Conservation (phyloP, 1,140 invertebrate species). For the Eubasilissa regina region DNA sequence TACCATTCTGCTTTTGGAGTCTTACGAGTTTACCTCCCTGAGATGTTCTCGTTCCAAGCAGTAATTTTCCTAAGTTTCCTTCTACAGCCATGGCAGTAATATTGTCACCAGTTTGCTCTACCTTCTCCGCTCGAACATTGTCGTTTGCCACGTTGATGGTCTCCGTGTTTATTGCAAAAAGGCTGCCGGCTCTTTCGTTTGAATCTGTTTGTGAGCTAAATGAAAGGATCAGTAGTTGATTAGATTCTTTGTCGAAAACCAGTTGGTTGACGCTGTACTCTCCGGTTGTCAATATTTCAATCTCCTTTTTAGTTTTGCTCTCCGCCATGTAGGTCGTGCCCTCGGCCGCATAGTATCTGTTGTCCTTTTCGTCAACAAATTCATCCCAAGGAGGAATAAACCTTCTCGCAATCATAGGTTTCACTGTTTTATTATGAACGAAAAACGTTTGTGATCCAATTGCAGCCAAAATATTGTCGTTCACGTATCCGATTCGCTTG, state of each 20-base stretch:
- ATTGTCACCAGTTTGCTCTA: slow-evolving; percentile 7
- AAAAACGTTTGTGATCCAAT: not conserved
- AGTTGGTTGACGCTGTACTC: slow-evolving; percentile 22
- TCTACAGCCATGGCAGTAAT: slow-evolving; percentile 4
- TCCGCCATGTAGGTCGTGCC: slow-evolving; percentile 28
- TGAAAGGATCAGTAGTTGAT: slow-evolving; percentile 28
- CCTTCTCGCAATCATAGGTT: not conserved
- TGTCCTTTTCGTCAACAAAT: slow-evolving; percentile 26
- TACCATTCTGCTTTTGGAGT: slow-evolving; percentile 1
- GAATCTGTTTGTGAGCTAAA: not conserved
- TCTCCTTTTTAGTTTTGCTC: slow-evolving; percentile 11
- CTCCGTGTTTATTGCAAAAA: slow-evolving; percentile 37
- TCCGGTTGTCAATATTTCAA: slow-evolving; percentile 42
- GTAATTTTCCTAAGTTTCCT: not conserved
- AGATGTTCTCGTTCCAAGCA: slow-evolving; percentile 23
- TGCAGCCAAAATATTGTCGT: not conserved
- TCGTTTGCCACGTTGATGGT: not conserved
- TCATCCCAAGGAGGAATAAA: slow-evolving; percentile 33
- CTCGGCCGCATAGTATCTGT: slow-evolving; percentile 15
- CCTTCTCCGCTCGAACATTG: not conserved
- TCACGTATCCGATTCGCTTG: slow-evolving; percentile 15
- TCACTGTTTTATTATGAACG: not conserved
- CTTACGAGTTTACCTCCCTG: not conserved
- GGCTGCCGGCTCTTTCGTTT: slow-evolving; percentile 22
- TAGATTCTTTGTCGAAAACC: slow-evolving; percentile 7